A percentile compares a stretch with the other conserved stretches of the same genome.
These are phyloP conservation scores for Cremastobaeus sp. DNA, from an alignment of 2,888 invertebrate species.

Conservation along the genomic window DNA sequence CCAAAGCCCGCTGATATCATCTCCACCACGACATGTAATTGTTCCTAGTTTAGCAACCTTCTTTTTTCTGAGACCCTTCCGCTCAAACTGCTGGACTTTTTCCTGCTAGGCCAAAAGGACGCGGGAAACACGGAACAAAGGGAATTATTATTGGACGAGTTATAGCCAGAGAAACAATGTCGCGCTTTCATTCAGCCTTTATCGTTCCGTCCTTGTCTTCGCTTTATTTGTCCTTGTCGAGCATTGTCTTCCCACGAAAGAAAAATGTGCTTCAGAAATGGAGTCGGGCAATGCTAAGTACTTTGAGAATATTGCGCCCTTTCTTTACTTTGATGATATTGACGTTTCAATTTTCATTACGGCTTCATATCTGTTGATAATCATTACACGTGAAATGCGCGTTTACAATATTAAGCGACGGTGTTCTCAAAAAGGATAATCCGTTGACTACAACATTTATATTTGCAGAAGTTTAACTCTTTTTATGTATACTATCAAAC, in stretches of 20 bases:
- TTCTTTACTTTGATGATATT: constrained; percentile 37
- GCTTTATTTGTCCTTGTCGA: constrained; percentile 52
- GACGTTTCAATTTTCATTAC: constrained; percentile 39
- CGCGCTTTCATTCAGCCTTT: constrained; percentile 58
- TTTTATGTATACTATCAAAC: too few relatives aligned
- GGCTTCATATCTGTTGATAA: constrained; percentile 1
- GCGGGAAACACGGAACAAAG: constrained; percentile 63
- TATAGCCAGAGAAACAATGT: constrained; percentile 58
- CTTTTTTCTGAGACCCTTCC: constrained; percentile 35
- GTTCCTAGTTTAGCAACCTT: constrained; percentile 55
- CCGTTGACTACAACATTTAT: too few relatives aligned
- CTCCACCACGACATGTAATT: constrained; percentile 63
- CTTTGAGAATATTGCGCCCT: constrained; percentile 49
- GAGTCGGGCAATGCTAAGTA: constrained; percentile 42
- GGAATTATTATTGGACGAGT: constrained; percentile 65
- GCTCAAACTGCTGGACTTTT: constrained; percentile 55
- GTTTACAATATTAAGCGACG: constrained; percentile 16
- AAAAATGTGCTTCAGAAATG: constrained; percentile 54
- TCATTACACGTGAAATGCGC: constrained; percentile 7
- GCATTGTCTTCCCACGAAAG: constrained; percentile 47
- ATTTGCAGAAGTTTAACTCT: too few relatives aligned
- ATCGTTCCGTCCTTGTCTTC: constrained; percentile 45
- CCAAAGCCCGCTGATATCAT: constrained; percentile 77
- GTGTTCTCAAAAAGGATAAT: too few relatives aligned
- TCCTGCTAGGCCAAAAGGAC: constrained; percentile 54